Evolutionary conservation across 2,113 vertebrate species (phyloP), one percentile per base, ranked within the genome.

Genomic region (Gymnogyps californianus): DNA sequence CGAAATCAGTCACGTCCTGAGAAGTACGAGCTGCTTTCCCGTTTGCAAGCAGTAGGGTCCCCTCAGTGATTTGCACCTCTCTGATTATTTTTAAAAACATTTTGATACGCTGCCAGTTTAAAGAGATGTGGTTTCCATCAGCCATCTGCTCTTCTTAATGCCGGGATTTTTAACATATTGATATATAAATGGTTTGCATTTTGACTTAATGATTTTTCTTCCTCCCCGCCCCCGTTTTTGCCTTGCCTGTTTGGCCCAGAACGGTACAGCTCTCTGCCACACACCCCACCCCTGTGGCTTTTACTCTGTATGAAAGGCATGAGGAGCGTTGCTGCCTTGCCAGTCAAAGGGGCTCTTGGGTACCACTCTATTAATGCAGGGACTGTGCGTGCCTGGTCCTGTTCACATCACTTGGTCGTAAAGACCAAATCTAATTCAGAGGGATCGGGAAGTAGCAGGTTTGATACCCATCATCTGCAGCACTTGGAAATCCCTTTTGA

Each of bases 81-180:
- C 83, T 16, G 38, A 84, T 83, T 85, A 83, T 89, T 92, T 97
- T 91, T 70, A 81, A 94, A 94, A 58, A 66, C 36, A 11, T 92
- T 87, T 86, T 94, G 91, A 90, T 95, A 46, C 1, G 4, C 69
- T 96, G 82, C 76, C 94, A 94, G 8, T 78, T 87, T 89, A 92
- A 47, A 94, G 85, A 93, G 46, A 70, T 77, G 92, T 51, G 90
- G 93, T 87, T 97, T 96, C 81, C 17, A 1, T 71, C 76, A 86
- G 83, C 15, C 9, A 28, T 67, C 29, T 86, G 52, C 51, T 91
- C 72, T 92, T 94, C 91, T 93, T 76, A 42, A 89, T 21, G 58
- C 57, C 19, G 32, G 62, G 15, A 76, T 92, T 91, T 87, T 89
- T 52, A 55, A 36, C 12, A 13, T 75, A 34, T 26, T 71, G 69